Evolutionary conservation across 2,888 invertebrate species (phyloP), one percentile per base, ranked within the genome.

Genomic region (Laothoe populi): DNA sequence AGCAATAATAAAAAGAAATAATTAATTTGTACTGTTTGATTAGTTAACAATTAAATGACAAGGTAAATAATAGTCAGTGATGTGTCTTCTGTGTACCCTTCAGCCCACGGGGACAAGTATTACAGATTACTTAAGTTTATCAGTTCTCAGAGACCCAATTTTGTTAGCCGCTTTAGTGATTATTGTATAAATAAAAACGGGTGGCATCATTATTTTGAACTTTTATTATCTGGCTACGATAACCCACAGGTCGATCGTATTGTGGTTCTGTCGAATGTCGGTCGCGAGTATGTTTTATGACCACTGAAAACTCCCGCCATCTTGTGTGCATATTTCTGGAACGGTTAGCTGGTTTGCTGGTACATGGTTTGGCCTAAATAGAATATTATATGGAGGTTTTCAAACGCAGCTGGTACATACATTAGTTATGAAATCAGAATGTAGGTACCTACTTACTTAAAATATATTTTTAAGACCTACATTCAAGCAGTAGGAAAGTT

Each of bases 181-280:
- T 59, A 62, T 59, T 42, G 11, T 58, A 49, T 49, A 26, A 31
- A 59, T 46, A 48, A 62, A 62, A 48, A 62, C 21, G 21, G 69
- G 59, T 77, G 77, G 77, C 75, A 76, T 76, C 74, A 71, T 73
- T 81, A 81, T 84, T 84, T 80, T 82, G 80, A 79, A 79, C 78
- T 74, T 69, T 66, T 64, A 71, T 70, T 77, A 86, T 82, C 81
- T 64, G 70, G 26, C 57, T 21, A 64, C 77, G 88, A 89, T 88
- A 87, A 86, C 84, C 86, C 70, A 59, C 40, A 68, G 63, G 66
- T 69, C 75, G 78, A 65, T 71, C 73, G 71, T 73, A 69, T 70
- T 68, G 38, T 35, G 65, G 65, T 69, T 70, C 66, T 67, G 61
- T 63, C 46, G 31, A 78, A 75, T 81, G 78, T 71, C 78, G 77